Conservation (phyloP, 2,113 vertebrate genomes). For the Heterotilapia buettikoferi region DNA sequence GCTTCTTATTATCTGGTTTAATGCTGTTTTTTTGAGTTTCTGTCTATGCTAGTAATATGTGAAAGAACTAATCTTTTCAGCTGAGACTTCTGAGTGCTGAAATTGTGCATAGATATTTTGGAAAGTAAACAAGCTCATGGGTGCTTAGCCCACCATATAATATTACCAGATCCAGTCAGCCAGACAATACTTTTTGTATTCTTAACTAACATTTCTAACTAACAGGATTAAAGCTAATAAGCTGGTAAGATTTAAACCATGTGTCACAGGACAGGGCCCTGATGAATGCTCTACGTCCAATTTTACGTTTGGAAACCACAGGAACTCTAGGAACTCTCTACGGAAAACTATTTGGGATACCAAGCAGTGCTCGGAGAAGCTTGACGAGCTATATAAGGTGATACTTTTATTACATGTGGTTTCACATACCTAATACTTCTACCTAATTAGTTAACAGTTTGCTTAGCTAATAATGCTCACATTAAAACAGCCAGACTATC, state of each 20-base stretch:
- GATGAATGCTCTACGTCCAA: background rate
- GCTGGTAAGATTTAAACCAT: background rate
- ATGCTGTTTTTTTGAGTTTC: background rate
- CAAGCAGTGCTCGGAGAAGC: background rate
- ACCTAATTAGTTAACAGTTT: background rate
- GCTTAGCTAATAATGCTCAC: background rate
- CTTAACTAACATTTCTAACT: background rate
- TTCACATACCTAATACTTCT: background rate
- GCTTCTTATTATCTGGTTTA: background rate
- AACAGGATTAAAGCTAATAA: background rate
- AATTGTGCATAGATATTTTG: background rate
- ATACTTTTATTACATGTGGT: background rate
- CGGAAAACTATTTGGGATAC: background rate
- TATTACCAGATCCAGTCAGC: background rate
- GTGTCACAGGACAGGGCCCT: background rate
- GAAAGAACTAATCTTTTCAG: background rate
- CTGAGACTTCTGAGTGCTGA: background rate
- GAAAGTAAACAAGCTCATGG: background rate
- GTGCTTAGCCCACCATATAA: background rate
- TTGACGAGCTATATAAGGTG: rapidly evolving
- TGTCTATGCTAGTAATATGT: background rate
- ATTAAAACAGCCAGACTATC: background rate
- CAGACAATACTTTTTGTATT: background rate
- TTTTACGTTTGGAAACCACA: rapidly evolving
- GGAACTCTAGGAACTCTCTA: background rate